A percentile compares a stretch with the other conserved stretches of the same genome.
phyloP scores from a whole-genome alignment of 1,140 invertebrate genomes.

The Camponotus pennsylvanicus region DNA sequence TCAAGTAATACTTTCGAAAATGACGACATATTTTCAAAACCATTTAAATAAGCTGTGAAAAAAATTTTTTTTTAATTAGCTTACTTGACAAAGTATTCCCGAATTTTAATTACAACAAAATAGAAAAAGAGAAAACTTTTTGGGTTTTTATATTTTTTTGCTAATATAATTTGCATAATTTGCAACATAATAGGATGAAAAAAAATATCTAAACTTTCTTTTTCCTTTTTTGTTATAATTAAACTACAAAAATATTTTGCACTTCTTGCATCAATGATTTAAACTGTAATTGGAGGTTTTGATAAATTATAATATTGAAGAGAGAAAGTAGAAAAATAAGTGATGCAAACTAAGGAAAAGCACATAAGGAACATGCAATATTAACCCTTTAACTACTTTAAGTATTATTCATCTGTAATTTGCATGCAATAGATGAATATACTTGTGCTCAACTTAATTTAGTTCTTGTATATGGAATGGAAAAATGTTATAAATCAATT shows the following conservation, averaged over 20 bases:
- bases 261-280: background rate
- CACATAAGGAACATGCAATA: background rate
- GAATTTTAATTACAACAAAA: background rate
- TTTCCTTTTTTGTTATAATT: background rate
- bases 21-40: too few species aligned
- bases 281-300: background rate
- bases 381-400: constrained; percentile 38
- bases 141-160: background rate
- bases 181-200: background rate
- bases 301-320: background rate
- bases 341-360: constrained; percentile 20
- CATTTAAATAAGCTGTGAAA: background rate
- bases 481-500: too few species aligned
- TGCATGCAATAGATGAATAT: background rate
- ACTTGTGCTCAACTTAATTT: background rate
- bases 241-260: background rate
- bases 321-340: background rate
- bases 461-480: background rate
- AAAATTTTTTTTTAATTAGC: background rate
- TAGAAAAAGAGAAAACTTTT: background rate
- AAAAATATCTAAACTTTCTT: background rate
- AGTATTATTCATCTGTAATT: background rate
- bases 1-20: background rate
- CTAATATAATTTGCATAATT: background rate
- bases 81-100: background rate